Evolutionary conservation across 2,113 vertebrate genomes (phyloP), one percentile per base, ranked within the genome.

Genomic region (Saccopteryx leptura): DNA sequence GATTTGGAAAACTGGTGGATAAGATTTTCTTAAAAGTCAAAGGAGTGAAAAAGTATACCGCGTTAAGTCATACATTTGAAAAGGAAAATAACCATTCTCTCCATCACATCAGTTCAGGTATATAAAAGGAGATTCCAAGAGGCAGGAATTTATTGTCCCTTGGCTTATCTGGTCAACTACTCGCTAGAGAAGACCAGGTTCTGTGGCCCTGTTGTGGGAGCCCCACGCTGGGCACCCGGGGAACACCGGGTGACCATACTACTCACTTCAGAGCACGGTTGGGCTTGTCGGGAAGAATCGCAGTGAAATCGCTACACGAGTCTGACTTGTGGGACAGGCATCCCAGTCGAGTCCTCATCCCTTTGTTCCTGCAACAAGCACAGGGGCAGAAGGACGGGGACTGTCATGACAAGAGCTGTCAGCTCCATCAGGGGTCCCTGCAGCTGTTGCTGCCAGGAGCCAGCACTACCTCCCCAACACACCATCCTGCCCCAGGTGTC

Each of bases 251-350:
- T 75, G 82, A 93, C 95, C 85, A 23, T 91, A 97, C 99, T 97
- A 99, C 99, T 99, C 98, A 99, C 99, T 99, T 99, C 96, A 99
- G 98, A 98, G 99, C 99, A 48, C 99, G 98, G 97, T 98, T 99
- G 48, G 99, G 99, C 95, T 99, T 99, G 97, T 99, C 99, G 7
- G 99, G 99, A 97, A 99, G 99, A 97, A 99, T 99, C 97, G 99
- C 99, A 19, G 99, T 99, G 98, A 99, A 99, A 98, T 99, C 99
- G 39, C 98, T 99, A 98, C 99, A 99, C 60, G 99, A 99, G 98
- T 99, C 99, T 50, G 99, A 99, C 97, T 99, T 99, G 98, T 99
- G 99, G 97, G 99, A 99, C 96, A 99, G 98, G 98, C 99, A 99
- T 91, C 99, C 99, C 89, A 99, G 99, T 97, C 99, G 99, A 97